phyloP scores from a whole-genome alignment of 2,888 invertebrate genomes.

The Lithosia quadra region DNA sequence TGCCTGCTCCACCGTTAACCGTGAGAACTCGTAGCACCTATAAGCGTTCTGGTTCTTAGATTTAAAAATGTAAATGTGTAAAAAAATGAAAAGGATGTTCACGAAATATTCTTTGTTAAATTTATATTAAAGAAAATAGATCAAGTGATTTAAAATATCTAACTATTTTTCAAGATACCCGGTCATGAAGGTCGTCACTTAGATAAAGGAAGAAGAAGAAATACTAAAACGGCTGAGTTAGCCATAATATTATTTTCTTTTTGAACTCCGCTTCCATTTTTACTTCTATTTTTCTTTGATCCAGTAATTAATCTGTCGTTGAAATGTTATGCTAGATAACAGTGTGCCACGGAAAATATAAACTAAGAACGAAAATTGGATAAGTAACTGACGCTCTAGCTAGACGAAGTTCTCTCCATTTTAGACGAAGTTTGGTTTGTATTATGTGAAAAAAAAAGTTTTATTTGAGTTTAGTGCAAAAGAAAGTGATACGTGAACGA shows the following conservation, averaged over 20 bases:
- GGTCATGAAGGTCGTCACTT: no score
- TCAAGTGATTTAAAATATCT: no score
- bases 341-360: slow-evolving; percentile 21
- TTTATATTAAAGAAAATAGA: no score
- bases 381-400: slow-evolving; percentile 6
- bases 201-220: neutral
- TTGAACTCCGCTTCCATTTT: slow-evolving; percentile 15
- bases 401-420: no score
- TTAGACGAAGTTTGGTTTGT: slow-evolving; percentile 10
- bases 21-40: no score
- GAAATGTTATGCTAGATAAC: slow-evolving; percentile 35
- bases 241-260: neutral
- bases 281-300: slow-evolving; percentile 13
- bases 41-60: no score
- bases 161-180: no score
- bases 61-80: no score
- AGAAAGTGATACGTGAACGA: slow-evolving; percentile 11
- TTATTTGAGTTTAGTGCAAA: slow-evolving; percentile 10
- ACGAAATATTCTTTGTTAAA: no score
- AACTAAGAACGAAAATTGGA: slow-evolving; percentile 27
- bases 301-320: slow-evolving; percentile 32
- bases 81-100: no score
- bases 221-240: neutral
- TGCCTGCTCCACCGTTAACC: neutral
- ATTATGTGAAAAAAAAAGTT: no score